Percentiles rank a stretch among this genome's conserved stretches.
Evolutionary conservation across 2,113 vertebrate genomes (phyloP).

Genomic region (Corynorhinus townsendii): DNA sequence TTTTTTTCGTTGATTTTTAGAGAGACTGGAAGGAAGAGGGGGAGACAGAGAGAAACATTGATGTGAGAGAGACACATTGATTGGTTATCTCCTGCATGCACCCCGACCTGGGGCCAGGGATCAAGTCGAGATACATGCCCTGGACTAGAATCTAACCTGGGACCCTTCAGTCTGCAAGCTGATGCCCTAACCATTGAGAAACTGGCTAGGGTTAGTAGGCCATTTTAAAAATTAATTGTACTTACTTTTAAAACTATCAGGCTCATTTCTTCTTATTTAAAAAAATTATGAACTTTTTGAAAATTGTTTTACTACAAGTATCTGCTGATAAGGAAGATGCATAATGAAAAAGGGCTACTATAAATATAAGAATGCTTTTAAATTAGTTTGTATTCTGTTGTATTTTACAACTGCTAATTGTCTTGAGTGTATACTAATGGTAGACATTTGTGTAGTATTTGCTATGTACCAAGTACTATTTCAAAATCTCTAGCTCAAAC

Average conservation of each 20-base stretch:
- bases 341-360: neutral
- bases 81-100: no score
- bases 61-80: no score
- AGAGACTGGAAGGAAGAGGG: no score
- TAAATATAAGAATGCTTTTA: neutral
- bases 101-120: no score
- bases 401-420: neutral
- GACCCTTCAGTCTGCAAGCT: no score
- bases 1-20: no score
- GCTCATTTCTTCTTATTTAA: neutral
- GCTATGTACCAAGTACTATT: neutral
- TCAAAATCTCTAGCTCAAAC: neutral
- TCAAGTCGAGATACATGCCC: no score
- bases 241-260: neutral
- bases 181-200: no score
- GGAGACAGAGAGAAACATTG: no score
- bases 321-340: neutral
- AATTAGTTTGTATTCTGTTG: neutral
- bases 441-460: neutral
- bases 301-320: neutral
- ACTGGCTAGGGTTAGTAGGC: neutral
- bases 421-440: neutral
- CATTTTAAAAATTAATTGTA: neutral
- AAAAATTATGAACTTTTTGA: neutral
- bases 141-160: no score